phyloP scores from a whole-genome alignment of 2,888 invertebrate genomes.

The Drosophila setosimentum region DNA sequence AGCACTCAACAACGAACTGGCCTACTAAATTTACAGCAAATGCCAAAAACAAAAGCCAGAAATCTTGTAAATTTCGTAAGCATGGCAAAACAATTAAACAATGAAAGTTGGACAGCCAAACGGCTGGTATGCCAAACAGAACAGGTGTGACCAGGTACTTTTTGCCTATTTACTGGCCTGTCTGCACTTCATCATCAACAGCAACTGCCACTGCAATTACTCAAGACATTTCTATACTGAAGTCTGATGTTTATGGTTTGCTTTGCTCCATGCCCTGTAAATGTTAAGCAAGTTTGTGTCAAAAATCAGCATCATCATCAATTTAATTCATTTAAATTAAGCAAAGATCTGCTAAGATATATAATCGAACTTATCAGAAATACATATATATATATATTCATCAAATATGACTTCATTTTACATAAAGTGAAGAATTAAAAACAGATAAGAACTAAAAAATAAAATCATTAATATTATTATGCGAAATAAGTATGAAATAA shows the following conservation, averaged over 20 bases:
- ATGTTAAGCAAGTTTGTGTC: no score
- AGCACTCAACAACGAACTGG: slow-evolving; percentile 29
- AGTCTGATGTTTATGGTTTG: not conserved
- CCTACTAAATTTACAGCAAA: slow-evolving; percentile 36
- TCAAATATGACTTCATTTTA: not conserved
- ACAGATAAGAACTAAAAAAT: not conserved
- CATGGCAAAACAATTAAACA: slow-evolving; percentile 69
- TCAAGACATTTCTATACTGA: slow-evolving; percentile 24
- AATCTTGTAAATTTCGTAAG: slow-evolving; percentile 57
- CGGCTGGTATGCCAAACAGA: slow-evolving; percentile 40
- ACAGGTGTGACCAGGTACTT: slow-evolving; percentile 70
- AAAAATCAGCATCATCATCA: not conserved
- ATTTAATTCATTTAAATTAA: not conserved
- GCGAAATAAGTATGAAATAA: not conserved
- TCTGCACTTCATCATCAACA: slow-evolving; percentile 61
- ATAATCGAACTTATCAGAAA: not conserved
- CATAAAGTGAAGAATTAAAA: not conserved
- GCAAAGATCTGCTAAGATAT: not conserved
- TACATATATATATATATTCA: no score
- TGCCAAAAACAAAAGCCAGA: slow-evolving; percentile 42
- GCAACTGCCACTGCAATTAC: slow-evolving; percentile 49
- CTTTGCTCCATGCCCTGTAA: slow-evolving; percentile 34
- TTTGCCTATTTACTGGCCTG: slow-evolving; percentile 68
- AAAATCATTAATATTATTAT: no score
- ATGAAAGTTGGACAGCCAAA: slow-evolving; percentile 69